Percentiles rank a stretch among this genome's conserved stretches.
These are phyloP conservation scores for Eleginops maclovinus DNA, from an alignment of 2,113 vertebrate species.

Conservation along the genomic window DNA sequence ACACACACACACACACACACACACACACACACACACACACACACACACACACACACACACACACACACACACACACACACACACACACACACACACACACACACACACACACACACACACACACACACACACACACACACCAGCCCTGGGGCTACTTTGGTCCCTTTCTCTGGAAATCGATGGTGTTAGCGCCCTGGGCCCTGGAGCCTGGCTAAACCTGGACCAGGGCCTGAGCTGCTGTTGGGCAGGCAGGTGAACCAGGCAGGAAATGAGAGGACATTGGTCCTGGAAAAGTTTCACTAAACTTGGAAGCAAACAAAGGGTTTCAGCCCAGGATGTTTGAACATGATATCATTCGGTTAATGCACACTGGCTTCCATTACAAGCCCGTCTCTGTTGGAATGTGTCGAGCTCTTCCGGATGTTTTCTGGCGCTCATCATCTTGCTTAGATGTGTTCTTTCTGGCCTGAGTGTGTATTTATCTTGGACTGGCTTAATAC, in stretches of 20 bases:
- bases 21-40: background rate
- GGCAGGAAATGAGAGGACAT: conserved; percentile 72
- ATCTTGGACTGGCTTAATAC: conserved; percentile 68
- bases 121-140: background rate
- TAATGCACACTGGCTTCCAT: conserved; percentile 31
- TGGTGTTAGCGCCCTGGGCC: conserved; percentile 22
- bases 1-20: too few relatives aligned
- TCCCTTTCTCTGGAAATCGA: conserved; percentile 5
- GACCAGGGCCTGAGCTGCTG: conserved; percentile 50
- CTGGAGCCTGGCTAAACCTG: conserved; percentile 61
- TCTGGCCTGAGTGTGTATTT: conserved; percentile 61
- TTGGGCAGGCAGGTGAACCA: conserved; percentile 49
- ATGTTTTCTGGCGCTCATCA: conserved; percentile 55
- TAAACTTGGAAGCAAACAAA: conserved; percentile 42
- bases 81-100: too few relatives aligned
- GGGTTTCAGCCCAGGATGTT: conserved; percentile 46
- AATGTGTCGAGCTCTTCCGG: conserved; percentile 36
- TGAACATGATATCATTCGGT: conserved; percentile 56
- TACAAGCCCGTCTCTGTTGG: conserved; percentile 45
- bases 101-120: too few relatives aligned
- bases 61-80: background rate
- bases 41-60: too few relatives aligned
- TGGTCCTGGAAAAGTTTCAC: conserved; percentile 52
- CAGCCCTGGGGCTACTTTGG: conserved; percentile 17
- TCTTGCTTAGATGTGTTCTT: conserved; percentile 58